A percentile compares a stretch with the other conserved stretches of the same genome.
These are phyloP conservation scores for Geotrupes spiniger DNA, from an alignment of 2,888 invertebrate species.

Conservation along the genomic window DNA sequence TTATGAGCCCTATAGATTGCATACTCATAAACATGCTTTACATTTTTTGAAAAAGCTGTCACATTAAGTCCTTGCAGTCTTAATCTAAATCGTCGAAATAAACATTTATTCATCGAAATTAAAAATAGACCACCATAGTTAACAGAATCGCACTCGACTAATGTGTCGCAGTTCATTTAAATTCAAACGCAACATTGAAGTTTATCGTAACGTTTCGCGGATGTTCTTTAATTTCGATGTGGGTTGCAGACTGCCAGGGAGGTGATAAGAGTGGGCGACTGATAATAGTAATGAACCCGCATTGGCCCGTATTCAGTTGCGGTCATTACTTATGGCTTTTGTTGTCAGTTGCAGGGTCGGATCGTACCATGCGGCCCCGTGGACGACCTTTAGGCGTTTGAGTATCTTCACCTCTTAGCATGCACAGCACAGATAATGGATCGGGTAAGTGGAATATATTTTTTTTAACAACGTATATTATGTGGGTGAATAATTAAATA, in stretches of 20 bases:
- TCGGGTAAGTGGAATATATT: constrained; percentile 48
- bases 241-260: constrained; percentile 20
- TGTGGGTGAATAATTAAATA: too few species aligned
- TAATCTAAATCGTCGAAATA: too few species aligned
- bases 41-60: too few species aligned
- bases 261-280: constrained; percentile 20
- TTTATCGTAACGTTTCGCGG: constrained; percentile 1
- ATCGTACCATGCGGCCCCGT: constrained; percentile 41
- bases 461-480: too few species aligned
- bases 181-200: too few species aligned
- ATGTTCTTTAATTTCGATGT: constrained; percentile 17
- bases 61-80: too few species aligned
- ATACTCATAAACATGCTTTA: too few species aligned
- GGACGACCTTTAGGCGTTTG: constrained; percentile 33
- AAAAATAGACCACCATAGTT: too few species aligned
- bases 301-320: constrained; percentile 26
- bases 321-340: constrained; percentile 25
- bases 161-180: too few species aligned
- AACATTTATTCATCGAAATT: too few species aligned
- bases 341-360: constrained; percentile 36
- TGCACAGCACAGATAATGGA: constrained; percentile 53
- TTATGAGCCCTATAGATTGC: too few species aligned
- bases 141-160: too few species aligned
- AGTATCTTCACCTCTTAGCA: constrained; percentile 41
- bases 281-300: constrained; percentile 36